A percentile compares a stretch with the other conserved stretches of the same genome.
Conservation (phyloP, 2,888 invertebrate genomes). For the Ectemnius cavifrons region DNA sequence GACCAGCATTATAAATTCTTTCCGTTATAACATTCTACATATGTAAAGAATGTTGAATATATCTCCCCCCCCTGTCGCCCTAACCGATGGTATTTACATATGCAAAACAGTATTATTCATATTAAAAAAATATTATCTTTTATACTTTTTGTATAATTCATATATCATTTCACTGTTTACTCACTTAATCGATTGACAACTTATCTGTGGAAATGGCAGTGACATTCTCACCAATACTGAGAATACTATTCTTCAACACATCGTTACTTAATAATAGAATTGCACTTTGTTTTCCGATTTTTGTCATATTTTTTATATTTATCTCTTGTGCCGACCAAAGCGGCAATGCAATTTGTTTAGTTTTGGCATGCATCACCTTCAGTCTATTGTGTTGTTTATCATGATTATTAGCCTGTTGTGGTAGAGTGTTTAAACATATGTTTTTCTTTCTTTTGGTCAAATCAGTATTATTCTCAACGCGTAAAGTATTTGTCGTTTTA, state of each 20-base stretch:
- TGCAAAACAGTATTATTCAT: neutral
- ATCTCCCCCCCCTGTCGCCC: slow-evolving; percentile 1
- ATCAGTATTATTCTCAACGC: too few species aligned
- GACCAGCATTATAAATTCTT: neutral
- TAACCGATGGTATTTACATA: slow-evolving; percentile 41
- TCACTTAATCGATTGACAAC: too few species aligned
- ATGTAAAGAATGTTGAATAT: slow-evolving; percentile 36
- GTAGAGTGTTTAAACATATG: slow-evolving; percentile 47
- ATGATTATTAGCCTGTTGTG: slow-evolving; percentile 27
- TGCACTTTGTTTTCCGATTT: slow-evolving; percentile 68
- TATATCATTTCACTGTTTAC: too few species aligned
- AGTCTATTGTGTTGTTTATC: slow-evolving; percentile 36
- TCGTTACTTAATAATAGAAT: slow-evolving; percentile 68
- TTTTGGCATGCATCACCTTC: slow-evolving; percentile 37
- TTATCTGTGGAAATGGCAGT: slow-evolving; percentile 33
- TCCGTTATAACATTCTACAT: slow-evolving; percentile 19
- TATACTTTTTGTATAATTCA: too few species aligned
- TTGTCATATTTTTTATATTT: slow-evolving; percentile 55
- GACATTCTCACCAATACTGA: slow-evolving; percentile 62
- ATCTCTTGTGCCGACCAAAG: slow-evolving; percentile 65
- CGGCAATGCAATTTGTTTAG: slow-evolving; percentile 59
- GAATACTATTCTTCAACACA: slow-evolving; percentile 60
- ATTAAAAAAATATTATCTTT: slow-evolving; percentile 3
- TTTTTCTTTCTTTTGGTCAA: slow-evolving; percentile 28
- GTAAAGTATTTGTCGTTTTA: too few species aligned